Base-by-base conservation (phyloP, 2,888 invertebrate species). In the Leptinotarsa haldemani region DNA sequence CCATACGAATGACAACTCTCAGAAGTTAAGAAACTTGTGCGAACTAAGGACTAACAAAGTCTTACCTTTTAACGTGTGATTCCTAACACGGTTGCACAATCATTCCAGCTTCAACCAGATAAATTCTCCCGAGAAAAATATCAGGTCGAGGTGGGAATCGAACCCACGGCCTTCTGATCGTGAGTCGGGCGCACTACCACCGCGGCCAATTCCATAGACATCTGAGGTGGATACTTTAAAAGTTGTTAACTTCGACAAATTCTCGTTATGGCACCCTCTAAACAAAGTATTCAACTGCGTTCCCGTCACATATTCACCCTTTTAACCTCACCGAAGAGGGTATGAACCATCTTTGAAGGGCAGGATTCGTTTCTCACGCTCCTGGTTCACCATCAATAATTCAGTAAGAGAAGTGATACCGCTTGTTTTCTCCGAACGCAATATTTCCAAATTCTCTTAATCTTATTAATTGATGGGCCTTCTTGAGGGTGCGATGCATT, bases 371-470 rank as follows among this genome's bases (percentile, higher is more conserved):
- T 68, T 68, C 53, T 56, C 56, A 68, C 68, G 56, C 46, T 30
- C 56, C 48, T 46, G 40, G 22, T 61, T 56, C 64, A 22, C 56
- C 56, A 73, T 76, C 73, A 76, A 76, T 76, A 68, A 76, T 76
- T 73, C 76, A 76, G 56, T 40, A 70, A 70, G 66, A 67, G 71
- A 76, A 76, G 76, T 76, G 73, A 76, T 76, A 73, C 73, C 75
- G 73, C 68, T 75, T 75, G 73, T 73, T 73, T 56, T 64, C 56
- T 66, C 61, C 73, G 20, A 73, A 61, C 63, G 69, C 65, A 69
- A 71, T 76, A 73, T 76, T 73, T 71, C 71, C 67, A 69, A 71
- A 73, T 71, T 64, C 66, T 70, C 64, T 58, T 73, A 76, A 73
- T 73, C 70, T 69, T 53, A 52, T 73, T 73, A 75, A 76, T 76